These are phyloP conservation scores for Drosophila leontia DNA, from an alignment of 1,140 invertebrate genomes.

Conservation along the genomic window DNA sequence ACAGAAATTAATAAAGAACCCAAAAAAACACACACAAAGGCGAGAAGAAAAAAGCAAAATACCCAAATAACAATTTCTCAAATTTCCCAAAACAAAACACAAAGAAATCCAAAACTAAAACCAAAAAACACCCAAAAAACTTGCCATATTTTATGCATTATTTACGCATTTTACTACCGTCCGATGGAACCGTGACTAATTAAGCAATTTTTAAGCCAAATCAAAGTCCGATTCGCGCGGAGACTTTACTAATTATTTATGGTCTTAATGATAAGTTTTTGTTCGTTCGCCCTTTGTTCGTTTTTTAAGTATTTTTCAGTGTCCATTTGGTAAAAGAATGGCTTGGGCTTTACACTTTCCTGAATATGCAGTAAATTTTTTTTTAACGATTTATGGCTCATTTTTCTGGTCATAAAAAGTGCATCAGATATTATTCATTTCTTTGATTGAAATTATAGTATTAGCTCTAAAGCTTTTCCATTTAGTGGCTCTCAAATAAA, in stretches of 20 bases:
- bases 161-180: slow-evolving; percentile 70
- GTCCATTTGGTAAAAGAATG: neutral
- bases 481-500: neutral
- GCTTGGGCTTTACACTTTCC: neutral
- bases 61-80: slow-evolving; percentile 63
- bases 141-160: slow-evolving; percentile 77
- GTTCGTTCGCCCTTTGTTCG: slow-evolving; percentile 48
- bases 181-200: slow-evolving; percentile 69
- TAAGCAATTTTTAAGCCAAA: slow-evolving; percentile 78
- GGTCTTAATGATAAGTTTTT: slow-evolving; percentile 74
- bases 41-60: slow-evolving; percentile 35
- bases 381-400: neutral
- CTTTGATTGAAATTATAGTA: slow-evolving; percentile 1
- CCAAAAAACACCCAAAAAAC: neutral
- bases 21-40: slow-evolving; percentile 22
- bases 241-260: slow-evolving; percentile 73
- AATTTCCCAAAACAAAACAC: slow-evolving; percentile 51
- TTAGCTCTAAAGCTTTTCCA: neutral
- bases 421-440: slow-evolving; percentile 4
- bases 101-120: slow-evolving; percentile 42
- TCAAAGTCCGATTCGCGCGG: slow-evolving; percentile 38
- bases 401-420: slow-evolving; percentile 20
- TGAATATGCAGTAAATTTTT: neutral
- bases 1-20: slow-evolving; percentile 67
- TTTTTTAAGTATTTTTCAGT: slow-evolving; percentile 42